Percentiles rank a stretch among this genome's conserved stretches.
Conservation (phyloP, 2,888 invertebrate genomes). For the Andrena chrysosceles region DNA sequence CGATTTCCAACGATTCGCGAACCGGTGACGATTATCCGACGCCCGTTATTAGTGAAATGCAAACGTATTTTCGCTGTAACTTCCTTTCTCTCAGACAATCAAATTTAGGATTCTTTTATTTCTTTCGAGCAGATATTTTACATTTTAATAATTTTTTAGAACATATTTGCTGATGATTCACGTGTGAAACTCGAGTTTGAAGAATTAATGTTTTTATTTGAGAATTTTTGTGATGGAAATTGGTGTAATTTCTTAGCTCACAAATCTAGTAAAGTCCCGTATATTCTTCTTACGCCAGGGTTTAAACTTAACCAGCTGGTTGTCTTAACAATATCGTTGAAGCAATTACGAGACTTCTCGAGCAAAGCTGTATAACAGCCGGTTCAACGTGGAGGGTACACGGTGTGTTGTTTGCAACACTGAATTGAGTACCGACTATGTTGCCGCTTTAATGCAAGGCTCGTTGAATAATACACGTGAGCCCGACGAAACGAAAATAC, state of each 20-base stretch:
- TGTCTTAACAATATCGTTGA: neutral
- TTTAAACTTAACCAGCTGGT: conserved; percentile 3
- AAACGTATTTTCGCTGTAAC: neutral
- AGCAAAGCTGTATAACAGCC: conserved; percentile 33
- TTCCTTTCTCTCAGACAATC: neutral
- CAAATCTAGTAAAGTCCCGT: neutral
- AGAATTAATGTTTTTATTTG: too few relatives aligned
- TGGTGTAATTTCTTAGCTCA: neutral
- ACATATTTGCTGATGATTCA: too few relatives aligned
- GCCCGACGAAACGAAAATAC: conserved; percentile 12
- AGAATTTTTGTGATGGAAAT: too few relatives aligned
- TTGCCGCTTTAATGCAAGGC: conserved; percentile 29
- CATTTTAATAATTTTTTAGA: too few relatives aligned
- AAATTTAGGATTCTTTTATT: neutral
- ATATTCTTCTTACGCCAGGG: neutral
- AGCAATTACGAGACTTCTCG: conserved; percentile 30
- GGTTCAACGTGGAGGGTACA: conserved; percentile 21
- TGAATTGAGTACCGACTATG: conserved; percentile 18
- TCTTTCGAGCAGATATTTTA: neutral
- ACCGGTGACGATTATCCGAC: neutral
- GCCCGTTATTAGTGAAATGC: neutral
- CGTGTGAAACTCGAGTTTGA: too few relatives aligned
- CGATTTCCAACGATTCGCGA: neutral
- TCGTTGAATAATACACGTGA: conserved; percentile 34
- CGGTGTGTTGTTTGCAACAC: conserved; percentile 40